phyloP scores from a whole-genome alignment of 2,113 vertebrate genomes.

The Motacilla tschutschensis region DNA sequence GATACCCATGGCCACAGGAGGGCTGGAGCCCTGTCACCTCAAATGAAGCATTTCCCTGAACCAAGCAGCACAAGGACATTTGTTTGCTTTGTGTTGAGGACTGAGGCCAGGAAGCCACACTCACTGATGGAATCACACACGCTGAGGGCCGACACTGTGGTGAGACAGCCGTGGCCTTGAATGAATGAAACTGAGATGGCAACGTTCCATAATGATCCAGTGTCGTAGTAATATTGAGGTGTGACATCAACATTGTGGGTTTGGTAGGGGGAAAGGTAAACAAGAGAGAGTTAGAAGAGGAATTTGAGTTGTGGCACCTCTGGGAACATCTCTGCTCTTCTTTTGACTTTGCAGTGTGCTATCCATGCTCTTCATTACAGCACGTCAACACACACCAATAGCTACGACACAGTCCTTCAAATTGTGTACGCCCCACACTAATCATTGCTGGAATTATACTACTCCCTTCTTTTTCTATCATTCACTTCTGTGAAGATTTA shows the following conservation, averaged over 20 bases:
- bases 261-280: neutral
- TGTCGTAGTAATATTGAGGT: neutral
- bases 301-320: neutral
- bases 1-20: rapidly evolving
- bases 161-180: neutral
- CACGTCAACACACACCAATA: neutral
- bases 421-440: neutral
- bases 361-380: neutral
- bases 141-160: rapidly evolving
- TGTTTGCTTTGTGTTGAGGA: neutral
- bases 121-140: no score
- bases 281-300: neutral
- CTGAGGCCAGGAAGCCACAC: rapidly evolving
- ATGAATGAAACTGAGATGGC: neutral
- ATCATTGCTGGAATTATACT: neutral
- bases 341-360: neutral
- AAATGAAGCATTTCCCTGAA: neutral
- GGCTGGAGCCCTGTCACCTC: neutral
- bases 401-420: neutral
- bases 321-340: neutral
- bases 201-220: neutral
- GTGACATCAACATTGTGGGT: neutral
- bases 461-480: neutral
- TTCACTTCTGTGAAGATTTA: neutral
- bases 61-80: neutral